Percentiles rank a stretch among this genome's conserved stretches.
phyloP scores from a whole-genome alignment of 2,113 vertebrate genomes.

The Capreolus pygargus region DNA sequence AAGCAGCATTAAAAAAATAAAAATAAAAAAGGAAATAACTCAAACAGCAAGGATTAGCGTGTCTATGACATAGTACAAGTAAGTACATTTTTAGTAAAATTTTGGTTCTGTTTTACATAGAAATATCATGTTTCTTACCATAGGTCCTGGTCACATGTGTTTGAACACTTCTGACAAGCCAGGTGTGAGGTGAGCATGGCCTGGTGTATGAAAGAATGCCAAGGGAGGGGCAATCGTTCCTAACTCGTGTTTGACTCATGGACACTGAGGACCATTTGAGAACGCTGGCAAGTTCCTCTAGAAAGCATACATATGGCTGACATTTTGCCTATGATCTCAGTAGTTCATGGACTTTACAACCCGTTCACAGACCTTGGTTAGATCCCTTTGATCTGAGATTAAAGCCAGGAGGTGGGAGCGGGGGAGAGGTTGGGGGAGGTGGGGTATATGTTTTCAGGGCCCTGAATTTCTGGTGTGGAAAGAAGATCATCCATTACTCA shows the following conservation, averaged over 20 bases:
- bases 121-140: neutral
- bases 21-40: neutral
- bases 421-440: neutral
- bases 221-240: neutral
- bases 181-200: neutral
- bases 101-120: neutral
- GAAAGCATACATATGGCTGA: neutral
- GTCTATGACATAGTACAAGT: neutral
- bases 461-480: neutral
- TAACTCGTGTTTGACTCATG: neutral
- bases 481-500: neutral
- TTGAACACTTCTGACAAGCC: neutral
- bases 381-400: neutral
- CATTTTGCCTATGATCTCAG: neutral
- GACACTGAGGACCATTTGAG: neutral
- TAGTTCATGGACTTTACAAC: neutral
- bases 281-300: neutral
- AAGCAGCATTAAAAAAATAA: neutral
- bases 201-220: rapidly evolving
- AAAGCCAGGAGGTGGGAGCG: neutral
- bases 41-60: neutral
- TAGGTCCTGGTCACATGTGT: neutral
- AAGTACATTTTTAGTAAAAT: neutral
- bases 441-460: neutral
- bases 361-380: neutral